A percentile compares a stretch with the other conserved stretches of the same genome.
phyloP scores from a whole-genome alignment of 1,140 invertebrate genomes.

The Prorops nasuta region DNA sequence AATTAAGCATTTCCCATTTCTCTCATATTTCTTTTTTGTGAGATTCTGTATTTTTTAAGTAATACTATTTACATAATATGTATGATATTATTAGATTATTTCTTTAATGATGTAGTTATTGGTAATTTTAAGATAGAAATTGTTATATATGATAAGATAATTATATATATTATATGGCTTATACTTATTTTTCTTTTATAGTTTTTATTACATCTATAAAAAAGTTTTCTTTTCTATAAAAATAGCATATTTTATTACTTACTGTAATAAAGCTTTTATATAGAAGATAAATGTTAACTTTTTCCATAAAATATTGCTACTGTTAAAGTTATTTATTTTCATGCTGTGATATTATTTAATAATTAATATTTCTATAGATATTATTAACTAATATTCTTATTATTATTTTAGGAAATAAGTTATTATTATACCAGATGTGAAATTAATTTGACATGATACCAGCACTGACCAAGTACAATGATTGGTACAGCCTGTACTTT shows the following conservation, averaged over 20 bases:
- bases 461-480: slow-evolving; percentile 43
- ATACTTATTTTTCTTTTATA: background rate
- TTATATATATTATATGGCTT: too few relatives aligned
- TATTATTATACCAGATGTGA: slow-evolving; percentile 44
- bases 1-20: too few relatives aligned
- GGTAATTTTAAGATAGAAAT: too few relatives aligned
- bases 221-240: background rate
- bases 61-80: too few relatives aligned
- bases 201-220: background rate
- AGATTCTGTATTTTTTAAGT: too few relatives aligned
- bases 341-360: background rate
- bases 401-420: slow-evolving; percentile 41
- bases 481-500: slow-evolving; percentile 46
- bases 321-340: background rate
- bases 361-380: slow-evolving; percentile 4
- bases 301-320: too few relatives aligned
- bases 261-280: slow-evolving; percentile 7
- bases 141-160: too few relatives aligned
- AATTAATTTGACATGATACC: slow-evolving; percentile 39
- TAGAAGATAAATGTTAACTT: too few relatives aligned
- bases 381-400: background rate
- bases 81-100: too few relatives aligned
- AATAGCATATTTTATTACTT: slow-evolving; percentile 1
- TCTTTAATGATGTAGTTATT: too few relatives aligned
- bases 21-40: too few relatives aligned